A percentile compares a stretch with the other conserved stretches of the same genome.
Conservation (phyloP, 2,113 vertebrate species). For the Leptocoma aspasia region DNA sequence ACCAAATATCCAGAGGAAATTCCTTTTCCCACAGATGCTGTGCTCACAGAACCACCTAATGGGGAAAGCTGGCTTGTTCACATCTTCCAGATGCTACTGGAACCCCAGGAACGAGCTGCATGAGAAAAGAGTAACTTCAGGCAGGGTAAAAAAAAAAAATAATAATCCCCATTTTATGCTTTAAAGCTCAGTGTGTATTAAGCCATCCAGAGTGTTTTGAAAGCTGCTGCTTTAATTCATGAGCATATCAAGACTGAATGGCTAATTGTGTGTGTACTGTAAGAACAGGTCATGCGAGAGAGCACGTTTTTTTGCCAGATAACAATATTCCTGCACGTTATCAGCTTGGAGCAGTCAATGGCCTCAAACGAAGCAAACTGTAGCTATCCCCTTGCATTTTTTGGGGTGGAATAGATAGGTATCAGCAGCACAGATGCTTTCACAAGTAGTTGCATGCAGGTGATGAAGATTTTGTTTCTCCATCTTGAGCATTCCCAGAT, state of each 20-base stretch:
- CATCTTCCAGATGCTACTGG: neutral
- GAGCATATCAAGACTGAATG: constrained; percentile 1
- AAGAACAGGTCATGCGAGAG: constrained; percentile 32
- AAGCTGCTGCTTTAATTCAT: constrained; percentile 25
- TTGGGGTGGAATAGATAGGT: neutral
- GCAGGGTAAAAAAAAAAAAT: no score
- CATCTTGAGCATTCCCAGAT: neutral
- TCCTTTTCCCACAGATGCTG: neutral
- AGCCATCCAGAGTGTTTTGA: neutral
- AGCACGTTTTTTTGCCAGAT: constrained; percentile 16
- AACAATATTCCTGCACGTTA: constrained; percentile 13
- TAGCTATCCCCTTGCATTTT: neutral
- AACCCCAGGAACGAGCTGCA: neutral
- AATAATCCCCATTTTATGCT: neutral
- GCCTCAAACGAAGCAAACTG: neutral
- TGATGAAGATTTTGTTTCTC: neutral
- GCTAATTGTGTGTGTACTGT: constrained; percentile 38
- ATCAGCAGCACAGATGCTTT: neutral
- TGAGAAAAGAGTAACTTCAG: neutral
- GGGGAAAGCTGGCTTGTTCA: neutral
- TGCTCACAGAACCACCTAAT: neutral
- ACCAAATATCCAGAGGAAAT: neutral
- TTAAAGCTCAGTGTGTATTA: neutral
- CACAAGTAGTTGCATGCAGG: neutral
- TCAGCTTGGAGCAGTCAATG: neutral